phyloP scores from a whole-genome alignment of 2,888 invertebrate genomes.

The Taphrorychus bicolor region DNA sequence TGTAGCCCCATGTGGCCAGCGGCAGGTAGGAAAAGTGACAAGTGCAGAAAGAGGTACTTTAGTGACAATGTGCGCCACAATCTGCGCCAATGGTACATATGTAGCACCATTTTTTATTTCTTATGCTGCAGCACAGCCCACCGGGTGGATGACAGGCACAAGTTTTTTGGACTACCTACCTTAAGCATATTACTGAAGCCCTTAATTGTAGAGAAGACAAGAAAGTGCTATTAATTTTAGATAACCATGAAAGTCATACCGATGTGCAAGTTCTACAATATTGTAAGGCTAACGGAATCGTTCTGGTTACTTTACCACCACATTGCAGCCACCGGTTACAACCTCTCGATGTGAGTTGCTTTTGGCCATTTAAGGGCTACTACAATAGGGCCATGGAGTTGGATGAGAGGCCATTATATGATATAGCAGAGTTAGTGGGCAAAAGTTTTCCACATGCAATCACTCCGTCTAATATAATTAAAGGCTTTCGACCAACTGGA shows the following conservation, averaged over 20 bases:
- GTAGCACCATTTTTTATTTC: neutral
- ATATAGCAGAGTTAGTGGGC: constrained; percentile 40
- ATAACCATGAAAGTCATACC: constrained; percentile 54
- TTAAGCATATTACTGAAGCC: constrained; percentile 38
- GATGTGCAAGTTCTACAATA: constrained; percentile 45
- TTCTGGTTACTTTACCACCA: constrained; percentile 56
- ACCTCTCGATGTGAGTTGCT: constrained; percentile 23
- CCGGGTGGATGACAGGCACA: neutral
- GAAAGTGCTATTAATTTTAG: constrained; percentile 49
- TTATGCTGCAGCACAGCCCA: neutral
- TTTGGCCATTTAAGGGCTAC: constrained; percentile 43
- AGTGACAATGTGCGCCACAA: neutral
- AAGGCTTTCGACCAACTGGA: constrained; percentile 15
- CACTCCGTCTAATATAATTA: constrained; percentile 29
- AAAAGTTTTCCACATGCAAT: constrained; percentile 41
- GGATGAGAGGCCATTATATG: constrained; percentile 40
- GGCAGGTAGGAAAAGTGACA: neutral
- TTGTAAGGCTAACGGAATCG: constrained; percentile 54
- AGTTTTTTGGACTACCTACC: neutral
- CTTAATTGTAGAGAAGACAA: constrained; percentile 39
- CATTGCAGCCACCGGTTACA: constrained; percentile 46
- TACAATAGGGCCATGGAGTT: constrained; percentile 41
- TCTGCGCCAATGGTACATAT: neutral
- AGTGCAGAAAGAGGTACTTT: neutral
- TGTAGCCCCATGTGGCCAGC: neutral